Percentiles rank a stretch among this genome's conserved stretches.
These are phyloP conservation scores for Cyprinus carpio DNA, from an alignment of 2,113 vertebrate species.

Conservation along the genomic window DNA sequence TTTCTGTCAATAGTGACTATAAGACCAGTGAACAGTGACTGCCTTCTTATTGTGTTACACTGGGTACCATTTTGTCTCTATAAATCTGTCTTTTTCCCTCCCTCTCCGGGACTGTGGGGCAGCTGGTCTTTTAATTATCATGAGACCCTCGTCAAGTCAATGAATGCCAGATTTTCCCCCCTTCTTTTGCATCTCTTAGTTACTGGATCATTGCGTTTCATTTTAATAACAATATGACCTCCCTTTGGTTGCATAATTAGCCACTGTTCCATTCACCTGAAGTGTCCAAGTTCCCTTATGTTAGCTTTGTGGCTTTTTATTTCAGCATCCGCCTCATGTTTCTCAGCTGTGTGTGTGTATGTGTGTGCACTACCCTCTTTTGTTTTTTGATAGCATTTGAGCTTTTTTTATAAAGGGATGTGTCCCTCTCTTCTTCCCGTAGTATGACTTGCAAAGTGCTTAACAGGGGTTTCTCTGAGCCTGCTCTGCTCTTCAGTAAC, in stretches of 20 bases:
- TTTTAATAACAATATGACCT: conserved; percentile 25
- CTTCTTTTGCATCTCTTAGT: neutral
- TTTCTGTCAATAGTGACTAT: neutral
- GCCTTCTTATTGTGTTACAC: conserved; percentile 29
- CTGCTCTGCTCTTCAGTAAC: conserved; percentile 15
- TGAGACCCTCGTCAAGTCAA: neutral
- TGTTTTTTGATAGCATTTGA: conserved; percentile 17
- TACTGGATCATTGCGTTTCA: conserved; percentile 41
- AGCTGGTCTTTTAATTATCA: conserved; percentile 30
- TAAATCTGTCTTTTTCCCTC: conserved; percentile 21
- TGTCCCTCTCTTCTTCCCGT: conserved; percentile 54
- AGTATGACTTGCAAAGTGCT: conserved; percentile 60
- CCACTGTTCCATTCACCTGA: neutral
- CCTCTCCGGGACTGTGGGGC: neutral
- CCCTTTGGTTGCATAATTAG: conserved; percentile 28
- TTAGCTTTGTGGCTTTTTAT: conserved; percentile 30
- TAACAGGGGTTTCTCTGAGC: conserved; percentile 33
- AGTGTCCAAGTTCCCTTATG: conserved; percentile 16
- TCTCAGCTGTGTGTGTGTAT: conserved; percentile 7
- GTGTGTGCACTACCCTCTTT: conserved; percentile 36
- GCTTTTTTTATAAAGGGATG: conserved; percentile 43
- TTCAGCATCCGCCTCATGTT: conserved; percentile 22
- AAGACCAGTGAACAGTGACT: conserved; percentile 24
- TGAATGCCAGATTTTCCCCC: neutral
- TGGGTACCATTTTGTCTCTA: conserved; percentile 8